Conservation (phyloP, 2,797 vertebrate genomes). For the Chiroxiphia lanceolata region DNA sequence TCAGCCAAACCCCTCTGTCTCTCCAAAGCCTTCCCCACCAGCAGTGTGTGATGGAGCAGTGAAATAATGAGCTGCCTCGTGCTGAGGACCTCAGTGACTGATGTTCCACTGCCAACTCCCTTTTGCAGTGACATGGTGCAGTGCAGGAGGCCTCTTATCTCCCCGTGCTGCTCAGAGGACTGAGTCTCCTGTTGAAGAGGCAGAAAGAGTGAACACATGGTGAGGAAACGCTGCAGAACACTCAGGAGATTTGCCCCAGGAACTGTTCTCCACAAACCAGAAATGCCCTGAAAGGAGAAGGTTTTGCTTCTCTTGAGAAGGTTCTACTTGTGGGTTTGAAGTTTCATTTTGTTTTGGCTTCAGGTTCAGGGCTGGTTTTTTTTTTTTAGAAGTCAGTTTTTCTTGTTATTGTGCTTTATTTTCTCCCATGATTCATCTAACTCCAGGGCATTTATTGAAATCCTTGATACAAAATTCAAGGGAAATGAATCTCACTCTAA, state of each 20-base stretch:
- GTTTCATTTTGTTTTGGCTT: constrained; percentile 28
- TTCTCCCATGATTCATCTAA: constrained; percentile 38
- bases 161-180: not conserved
- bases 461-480: not conserved
- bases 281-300: not conserved
- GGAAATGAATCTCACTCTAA: constrained; percentile 5
- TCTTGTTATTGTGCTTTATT: constrained; percentile 22
- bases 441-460: constrained; percentile 28
- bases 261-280: not conserved
- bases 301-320: not conserved
- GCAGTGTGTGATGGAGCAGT: not conserved
- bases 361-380: not conserved
- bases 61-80: not conserved
- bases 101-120: not conserved
- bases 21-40: not conserved
- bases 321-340: not conserved
- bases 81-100: not conserved
- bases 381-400: not conserved
- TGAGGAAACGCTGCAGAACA: not conserved
- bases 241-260: not conserved
- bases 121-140: not conserved
- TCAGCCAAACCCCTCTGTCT: not conserved
- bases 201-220: fast-evolving
- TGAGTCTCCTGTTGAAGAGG: not conserved
- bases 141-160: not conserved